phyloP scores from a whole-genome alignment of 2,888 invertebrate genomes.

The Lathronympha strigana region DNA sequence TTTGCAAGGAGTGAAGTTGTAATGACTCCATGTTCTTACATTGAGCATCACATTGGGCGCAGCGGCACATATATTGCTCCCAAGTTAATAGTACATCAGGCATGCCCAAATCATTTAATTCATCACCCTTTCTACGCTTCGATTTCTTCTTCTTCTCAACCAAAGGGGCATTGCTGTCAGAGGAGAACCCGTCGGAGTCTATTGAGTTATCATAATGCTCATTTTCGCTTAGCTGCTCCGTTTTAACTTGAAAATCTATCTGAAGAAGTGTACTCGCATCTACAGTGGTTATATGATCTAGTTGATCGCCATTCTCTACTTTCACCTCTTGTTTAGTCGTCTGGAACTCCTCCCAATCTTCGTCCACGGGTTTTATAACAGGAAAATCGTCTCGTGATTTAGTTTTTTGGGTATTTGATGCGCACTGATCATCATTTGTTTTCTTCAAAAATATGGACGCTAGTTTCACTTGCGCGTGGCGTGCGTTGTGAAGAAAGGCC shows the following conservation, averaged over 20 bases:
- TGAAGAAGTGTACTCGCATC: conserved; percentile 54
- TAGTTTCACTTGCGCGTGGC: conserved; percentile 69
- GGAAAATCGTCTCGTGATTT: conserved; percentile 45
- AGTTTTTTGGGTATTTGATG: conserved; percentile 33
- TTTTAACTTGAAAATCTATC: conserved; percentile 54
- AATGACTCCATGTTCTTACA: conserved; percentile 69
- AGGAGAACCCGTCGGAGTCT: conserved; percentile 53
- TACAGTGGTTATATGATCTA: conserved; percentile 50
- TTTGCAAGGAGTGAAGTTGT: conserved; percentile 71
- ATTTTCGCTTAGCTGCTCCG: conserved; percentile 56
- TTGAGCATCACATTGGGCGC: conserved; percentile 72
- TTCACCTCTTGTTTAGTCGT: conserved; percentile 64
- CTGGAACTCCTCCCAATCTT: conserved; percentile 69
- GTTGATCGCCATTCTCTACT: conserved; percentile 53
- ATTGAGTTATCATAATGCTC: conserved; percentile 46
- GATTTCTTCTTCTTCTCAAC: conserved; percentile 58
- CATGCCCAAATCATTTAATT: conserved; percentile 36
- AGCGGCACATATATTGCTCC: conserved; percentile 71
- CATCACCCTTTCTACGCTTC: conserved; percentile 52
- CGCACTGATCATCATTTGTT: conserved; percentile 42
- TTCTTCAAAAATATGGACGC: conserved; percentile 55
- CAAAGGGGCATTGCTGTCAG: conserved; percentile 70
- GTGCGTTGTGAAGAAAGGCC: conserved; percentile 68
- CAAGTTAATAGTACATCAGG: conserved; percentile 57
- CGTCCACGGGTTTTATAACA: conserved; percentile 65